Evolutionary conservation across 2,888 invertebrate genomes (phyloP), one percentile per base, ranked within the genome.

Genomic region (Drepana falcataria): DNA sequence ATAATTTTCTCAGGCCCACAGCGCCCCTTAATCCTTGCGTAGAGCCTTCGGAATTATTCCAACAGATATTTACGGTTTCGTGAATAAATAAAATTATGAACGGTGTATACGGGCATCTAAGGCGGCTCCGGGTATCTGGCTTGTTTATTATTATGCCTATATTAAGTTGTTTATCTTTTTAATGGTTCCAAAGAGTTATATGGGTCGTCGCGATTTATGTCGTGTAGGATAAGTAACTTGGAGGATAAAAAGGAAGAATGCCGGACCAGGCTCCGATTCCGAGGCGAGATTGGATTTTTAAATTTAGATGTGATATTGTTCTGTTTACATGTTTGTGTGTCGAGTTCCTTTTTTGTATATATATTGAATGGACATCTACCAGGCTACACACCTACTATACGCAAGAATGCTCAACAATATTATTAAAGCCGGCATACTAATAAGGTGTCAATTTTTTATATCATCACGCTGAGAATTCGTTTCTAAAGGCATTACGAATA

Each of bases 101-200:
- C 77, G 80, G 76, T 76, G 79, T 79, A 79, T 76, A 80, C 81
- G 72, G 79, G 81, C 79, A 81, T 85, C 86, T 85, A 83, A 87
- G 85, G 81, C 85, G 81, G 72, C 55, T 59, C 66, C 64, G 63
- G 69, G 64, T 67, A 66, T 69, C 71, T 66, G 75, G 70, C 77
- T 87, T 88, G 83, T 91, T 90, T 90, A 90, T 88, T 89, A 85
- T 89, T 87, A 89, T 90, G 81, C 85, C 83, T 89, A 87, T 88
- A 90, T 91, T 89, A 91, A 90, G 90, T 88, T 88, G 87, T 89
- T 88, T 91, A 90, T 91, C 91, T 91, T 89, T 88, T 87, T 90
- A 90, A 91, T 90, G 89, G 87, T 61, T 73, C 55, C 56, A 61
- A 75, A 86, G 91, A 91, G 87, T 89, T 91, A 91, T 89, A 83